Evolutionary conservation across 2,113 vertebrate species (phyloP).

Genomic region (Zingel zingel): DNA sequence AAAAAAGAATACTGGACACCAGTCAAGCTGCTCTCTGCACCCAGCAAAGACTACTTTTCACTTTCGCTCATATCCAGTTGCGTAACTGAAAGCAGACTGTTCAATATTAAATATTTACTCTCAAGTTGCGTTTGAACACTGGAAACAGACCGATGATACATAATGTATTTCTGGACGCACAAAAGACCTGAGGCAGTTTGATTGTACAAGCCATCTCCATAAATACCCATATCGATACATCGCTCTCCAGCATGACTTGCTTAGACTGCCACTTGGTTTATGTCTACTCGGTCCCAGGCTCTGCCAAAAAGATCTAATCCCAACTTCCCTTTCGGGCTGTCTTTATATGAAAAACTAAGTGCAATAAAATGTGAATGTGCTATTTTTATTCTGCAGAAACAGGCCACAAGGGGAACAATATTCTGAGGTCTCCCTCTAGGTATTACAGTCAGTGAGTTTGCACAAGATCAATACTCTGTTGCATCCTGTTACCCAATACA

Average conservation of each 20-base stretch:
- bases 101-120: conserved; percentile 52
- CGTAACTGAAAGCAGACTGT: conserved; percentile 46
- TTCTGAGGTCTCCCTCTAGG: conserved; percentile 40
- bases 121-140: conserved; percentile 21
- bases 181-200: conserved; percentile 8
- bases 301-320: conserved; percentile 62
- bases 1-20: conserved; percentile 41
- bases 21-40: conserved; percentile 53
- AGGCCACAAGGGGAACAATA: conserved; percentile 48
- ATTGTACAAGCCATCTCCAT: conserved; percentile 40
- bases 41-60: conserved; percentile 36
- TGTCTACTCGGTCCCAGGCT: background rate
- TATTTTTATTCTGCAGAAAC: conserved; percentile 48
- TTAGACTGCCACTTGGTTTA: conserved; percentile 31
- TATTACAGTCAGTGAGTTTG: conserved; percentile 53
- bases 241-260: background rate
- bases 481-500: conserved; percentile 20
- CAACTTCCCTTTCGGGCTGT: conserved; percentile 5
- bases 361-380: conserved; percentile 60
- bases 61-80: conserved; percentile 33
- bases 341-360: conserved; percentile 54
- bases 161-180: conserved; percentile 28
- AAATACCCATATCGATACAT: conserved; percentile 44
- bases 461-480: conserved; percentile 47
- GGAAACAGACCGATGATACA: conserved; percentile 28